Evolutionary conservation across 2,888 invertebrate species (phyloP).

Genomic region (Ectobius pallidus): DNA sequence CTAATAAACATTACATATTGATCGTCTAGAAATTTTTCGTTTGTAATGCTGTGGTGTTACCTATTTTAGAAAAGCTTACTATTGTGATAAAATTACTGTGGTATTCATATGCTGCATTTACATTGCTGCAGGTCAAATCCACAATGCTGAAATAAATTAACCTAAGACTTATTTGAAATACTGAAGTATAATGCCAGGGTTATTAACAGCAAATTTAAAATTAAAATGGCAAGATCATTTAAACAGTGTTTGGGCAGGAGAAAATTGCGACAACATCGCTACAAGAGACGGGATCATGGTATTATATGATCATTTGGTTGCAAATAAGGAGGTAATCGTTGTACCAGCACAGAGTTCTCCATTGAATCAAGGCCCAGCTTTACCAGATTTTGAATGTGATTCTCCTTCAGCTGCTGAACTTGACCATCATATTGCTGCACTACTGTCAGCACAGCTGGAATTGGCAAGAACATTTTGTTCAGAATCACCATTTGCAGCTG

Average conservation of each 20-base stretch:
- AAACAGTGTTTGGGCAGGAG: constrained; percentile 64
- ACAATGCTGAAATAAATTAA: too few species aligned
- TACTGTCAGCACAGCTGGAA: constrained; percentile 60
- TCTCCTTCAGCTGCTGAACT: constrained; percentile 57
- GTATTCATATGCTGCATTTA: too few species aligned
- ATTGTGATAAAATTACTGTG: too few species aligned
- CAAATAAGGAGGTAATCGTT: constrained; percentile 59
- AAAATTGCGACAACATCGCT: constrained; percentile 62
- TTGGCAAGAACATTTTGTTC: constrained; percentile 61
- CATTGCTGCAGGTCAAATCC: too few species aligned
- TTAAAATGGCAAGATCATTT: constrained; percentile 63
- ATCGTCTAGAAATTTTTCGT: too few species aligned
- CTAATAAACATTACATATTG: too few species aligned
- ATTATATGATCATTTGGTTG: constrained; percentile 61
- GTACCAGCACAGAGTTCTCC: constrained; percentile 43
- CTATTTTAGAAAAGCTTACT: too few species aligned
- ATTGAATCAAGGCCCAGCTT: constrained; percentile 41
- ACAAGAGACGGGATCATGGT: constrained; percentile 59
- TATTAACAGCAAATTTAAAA: constrained; percentile 46
- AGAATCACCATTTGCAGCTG: constrained; percentile 62
- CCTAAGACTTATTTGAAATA: too few species aligned
- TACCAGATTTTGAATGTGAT: constrained; percentile 63
- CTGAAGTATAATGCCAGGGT: constrained; percentile 17
- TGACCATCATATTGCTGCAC: constrained; percentile 59
- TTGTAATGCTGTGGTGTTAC: too few species aligned